Conservation (phyloP, 2,888 invertebrate genomes). For the Hyposoter dolosus region DNA sequence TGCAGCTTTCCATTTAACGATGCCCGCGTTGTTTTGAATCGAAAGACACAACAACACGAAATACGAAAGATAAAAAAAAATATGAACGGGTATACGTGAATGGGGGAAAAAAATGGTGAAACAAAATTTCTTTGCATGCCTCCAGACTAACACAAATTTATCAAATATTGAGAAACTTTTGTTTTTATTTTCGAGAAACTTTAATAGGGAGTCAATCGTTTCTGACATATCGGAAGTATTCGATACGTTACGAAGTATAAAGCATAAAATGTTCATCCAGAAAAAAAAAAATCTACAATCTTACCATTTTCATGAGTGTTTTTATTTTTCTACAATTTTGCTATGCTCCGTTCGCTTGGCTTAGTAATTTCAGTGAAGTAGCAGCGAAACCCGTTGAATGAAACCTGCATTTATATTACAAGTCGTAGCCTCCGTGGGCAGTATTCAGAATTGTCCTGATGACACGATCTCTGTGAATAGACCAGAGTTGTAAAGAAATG, state of each 20-base stretch:
- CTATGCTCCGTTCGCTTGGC: background rate
- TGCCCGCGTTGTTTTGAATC: slow-evolving; percentile 31
- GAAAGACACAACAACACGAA: slow-evolving; percentile 11
- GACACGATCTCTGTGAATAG: slow-evolving; percentile 7
- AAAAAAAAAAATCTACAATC: background rate
- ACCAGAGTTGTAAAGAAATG: slow-evolving; percentile 36
- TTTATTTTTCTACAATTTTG: background rate
- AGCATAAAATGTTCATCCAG: background rate
- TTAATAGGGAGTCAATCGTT: background rate
- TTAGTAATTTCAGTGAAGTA: slow-evolving; percentile 1
- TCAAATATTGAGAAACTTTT: slow-evolving; percentile 28
- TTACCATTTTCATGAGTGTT: background rate
- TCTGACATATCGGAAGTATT: background rate
- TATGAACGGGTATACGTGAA: background rate
- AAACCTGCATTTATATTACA: slow-evolving; percentile 12
- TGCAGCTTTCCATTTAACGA: slow-evolving; percentile 21
- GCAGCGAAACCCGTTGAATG: slow-evolving; percentile 12
- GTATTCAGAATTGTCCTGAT: slow-evolving; percentile 21
- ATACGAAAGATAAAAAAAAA: background rate
- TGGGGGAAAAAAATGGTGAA: background rate
- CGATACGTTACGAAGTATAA: background rate
- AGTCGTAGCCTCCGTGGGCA: background rate
- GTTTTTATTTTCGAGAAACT: background rate
- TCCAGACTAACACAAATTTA: background rate
- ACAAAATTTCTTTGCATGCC: background rate